Conservation (phyloP, 2,797 vertebrate genomes). For the Peromyscus nudipes region DNA sequence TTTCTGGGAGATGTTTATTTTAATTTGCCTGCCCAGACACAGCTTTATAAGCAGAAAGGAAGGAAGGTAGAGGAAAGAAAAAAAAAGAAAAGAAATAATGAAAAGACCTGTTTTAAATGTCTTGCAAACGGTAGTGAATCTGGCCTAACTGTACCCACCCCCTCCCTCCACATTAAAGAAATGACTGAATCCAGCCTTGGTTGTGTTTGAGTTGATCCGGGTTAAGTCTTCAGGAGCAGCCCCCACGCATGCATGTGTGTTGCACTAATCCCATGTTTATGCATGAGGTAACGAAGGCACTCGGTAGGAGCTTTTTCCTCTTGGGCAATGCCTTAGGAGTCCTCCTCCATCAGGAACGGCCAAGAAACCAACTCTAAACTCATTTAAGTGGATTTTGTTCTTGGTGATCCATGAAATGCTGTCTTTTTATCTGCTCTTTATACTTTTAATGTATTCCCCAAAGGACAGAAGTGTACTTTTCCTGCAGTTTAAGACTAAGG, state of each 20-base stretch:
- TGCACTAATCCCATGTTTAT: constrained; percentile 90
- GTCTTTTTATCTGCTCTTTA: constrained; percentile 96
- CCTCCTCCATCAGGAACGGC: constrained; percentile 89
- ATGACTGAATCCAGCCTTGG: constrained; percentile 82
- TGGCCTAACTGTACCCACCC: constrained; percentile 18
- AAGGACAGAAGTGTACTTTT: constrained; percentile 93
- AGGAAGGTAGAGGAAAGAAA: background rate
- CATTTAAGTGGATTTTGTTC: constrained; percentile 96
- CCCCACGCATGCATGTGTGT: constrained; percentile 80
- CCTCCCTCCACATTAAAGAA: constrained; percentile 26
- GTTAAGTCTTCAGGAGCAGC: constrained; percentile 81
- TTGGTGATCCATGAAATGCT: constrained; percentile 98
- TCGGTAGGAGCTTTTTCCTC: constrained; percentile 91
- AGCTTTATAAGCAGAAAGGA: background rate
- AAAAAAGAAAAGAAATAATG: background rate
- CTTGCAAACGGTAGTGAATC: constrained; percentile 57
- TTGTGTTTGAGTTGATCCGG: constrained; percentile 84
- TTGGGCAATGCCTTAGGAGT: constrained; percentile 90
- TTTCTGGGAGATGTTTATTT: constrained; percentile 56
- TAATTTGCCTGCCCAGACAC: constrained; percentile 6
- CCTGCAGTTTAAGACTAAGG: constrained; percentile 94
- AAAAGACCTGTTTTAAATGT: background rate
- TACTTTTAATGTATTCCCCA: constrained; percentile 98
- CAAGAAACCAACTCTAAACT: constrained; percentile 94
- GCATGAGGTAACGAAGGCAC: constrained; percentile 90